Conservation (phyloP, 2,888 invertebrate species). For the Tipula confusa region DNA sequence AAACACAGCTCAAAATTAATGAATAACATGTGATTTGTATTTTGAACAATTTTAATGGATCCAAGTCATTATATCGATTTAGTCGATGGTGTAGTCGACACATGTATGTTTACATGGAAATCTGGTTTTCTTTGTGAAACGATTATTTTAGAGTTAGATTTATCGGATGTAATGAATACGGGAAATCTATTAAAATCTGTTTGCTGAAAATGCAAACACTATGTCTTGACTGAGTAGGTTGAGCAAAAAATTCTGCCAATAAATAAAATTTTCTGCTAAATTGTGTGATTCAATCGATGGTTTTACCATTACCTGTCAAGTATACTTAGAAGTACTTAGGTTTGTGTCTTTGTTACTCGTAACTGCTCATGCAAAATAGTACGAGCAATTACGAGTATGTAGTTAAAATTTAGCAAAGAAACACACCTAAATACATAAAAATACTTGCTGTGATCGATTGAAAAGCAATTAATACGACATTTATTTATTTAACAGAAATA, state of each 20-base stretch:
- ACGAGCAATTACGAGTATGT: no score
- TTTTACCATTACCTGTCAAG: no score
- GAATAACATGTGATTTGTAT: not conserved
- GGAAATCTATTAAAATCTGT: not conserved
- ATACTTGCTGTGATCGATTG: no score
- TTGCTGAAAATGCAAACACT: not conserved
- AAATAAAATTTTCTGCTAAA: no score
- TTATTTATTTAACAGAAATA: no score
- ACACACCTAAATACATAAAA: no score
- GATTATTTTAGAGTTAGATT: not conserved
- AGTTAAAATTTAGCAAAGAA: no score
- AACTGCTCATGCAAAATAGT: no score
- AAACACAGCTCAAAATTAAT: not conserved
- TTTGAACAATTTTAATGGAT: not conserved
- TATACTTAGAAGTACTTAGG: no score
- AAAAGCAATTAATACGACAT: no score
- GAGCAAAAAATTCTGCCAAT: not conserved
- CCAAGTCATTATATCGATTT: not conserved
- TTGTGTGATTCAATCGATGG: no score
- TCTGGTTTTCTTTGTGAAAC: not conserved
- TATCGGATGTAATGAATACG: not conserved
- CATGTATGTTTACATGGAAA: not conserved
- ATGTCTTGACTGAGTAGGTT: not conserved
- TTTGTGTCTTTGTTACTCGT: no score
- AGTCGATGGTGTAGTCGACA: not conserved